These are phyloP conservation scores for Hyles vespertilio DNA, from an alignment of 1,140 invertebrate species.

Conservation along the genomic window DNA sequence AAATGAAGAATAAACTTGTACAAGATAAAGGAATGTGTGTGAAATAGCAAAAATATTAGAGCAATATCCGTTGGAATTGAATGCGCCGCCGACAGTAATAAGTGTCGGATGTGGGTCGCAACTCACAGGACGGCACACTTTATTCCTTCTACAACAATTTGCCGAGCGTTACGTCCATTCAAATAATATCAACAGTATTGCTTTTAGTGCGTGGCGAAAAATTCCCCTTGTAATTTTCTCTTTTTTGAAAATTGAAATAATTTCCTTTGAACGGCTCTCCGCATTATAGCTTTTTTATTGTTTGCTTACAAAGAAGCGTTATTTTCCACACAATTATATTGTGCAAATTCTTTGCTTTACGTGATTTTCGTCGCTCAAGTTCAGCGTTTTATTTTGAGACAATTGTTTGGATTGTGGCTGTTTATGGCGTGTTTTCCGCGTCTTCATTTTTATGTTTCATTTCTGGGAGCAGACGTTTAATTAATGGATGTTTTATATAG, in stretches of 20 bases:
- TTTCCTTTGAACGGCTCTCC: conserved; percentile 9
- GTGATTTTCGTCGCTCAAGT: no score
- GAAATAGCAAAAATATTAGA: background rate
- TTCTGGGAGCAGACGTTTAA: no score
- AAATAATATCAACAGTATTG: conserved; percentile 13
- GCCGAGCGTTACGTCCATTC: conserved; percentile 7
- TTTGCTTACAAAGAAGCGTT: conserved; percentile 16
- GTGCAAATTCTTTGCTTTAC: no score
- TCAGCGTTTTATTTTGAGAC: no score
- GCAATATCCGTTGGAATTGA: conserved; percentile 9
- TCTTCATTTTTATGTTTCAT: no score
- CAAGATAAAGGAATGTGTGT: background rate
- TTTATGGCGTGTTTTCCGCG: no score
- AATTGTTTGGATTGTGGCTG: no score
- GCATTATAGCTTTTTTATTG: conserved; percentile 14
- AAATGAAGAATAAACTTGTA: no score
- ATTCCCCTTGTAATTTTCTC: conserved; percentile 14
- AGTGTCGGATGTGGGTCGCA: background rate
- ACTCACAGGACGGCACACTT: background rate
- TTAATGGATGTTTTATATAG: no score
- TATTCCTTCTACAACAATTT: conserved; percentile 8
- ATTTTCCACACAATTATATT: conserved; percentile 9
- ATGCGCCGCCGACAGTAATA: conserved; percentile 7
- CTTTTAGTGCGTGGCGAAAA: conserved; percentile 8
- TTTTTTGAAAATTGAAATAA: conserved; percentile 9